Percentiles rank a stretch among this genome's conserved stretches.
These are phyloP conservation scores for Cynocephalus volans DNA, from an alignment of 2,113 vertebrate genomes.

Conservation along the genomic window DNA sequence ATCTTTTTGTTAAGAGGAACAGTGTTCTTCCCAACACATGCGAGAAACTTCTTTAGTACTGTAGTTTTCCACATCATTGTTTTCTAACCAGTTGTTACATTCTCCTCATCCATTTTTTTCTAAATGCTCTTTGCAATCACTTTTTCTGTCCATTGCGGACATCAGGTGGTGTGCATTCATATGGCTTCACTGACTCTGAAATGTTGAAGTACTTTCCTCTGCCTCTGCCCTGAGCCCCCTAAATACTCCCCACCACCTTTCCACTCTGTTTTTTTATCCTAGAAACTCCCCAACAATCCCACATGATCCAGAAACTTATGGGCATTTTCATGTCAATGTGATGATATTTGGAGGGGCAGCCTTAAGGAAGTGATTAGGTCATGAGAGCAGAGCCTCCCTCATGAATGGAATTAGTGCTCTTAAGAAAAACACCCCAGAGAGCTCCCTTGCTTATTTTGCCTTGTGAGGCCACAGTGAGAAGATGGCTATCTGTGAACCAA, in stretches of 20 bases:
- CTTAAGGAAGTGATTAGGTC: not conserved
- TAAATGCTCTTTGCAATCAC: not conserved
- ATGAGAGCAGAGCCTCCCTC: not conserved
- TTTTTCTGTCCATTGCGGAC: not conserved
- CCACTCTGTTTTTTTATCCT: not conserved
- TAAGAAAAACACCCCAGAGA: not conserved
- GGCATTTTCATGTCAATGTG: not conserved
- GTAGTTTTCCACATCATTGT: not conserved
- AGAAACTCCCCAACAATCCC: too few relatives aligned
- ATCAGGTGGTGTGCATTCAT: not conserved
- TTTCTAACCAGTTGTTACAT: not conserved
- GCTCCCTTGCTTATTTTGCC: not conserved
- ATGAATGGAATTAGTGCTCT: too few relatives aligned
- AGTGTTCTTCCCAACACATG: not conserved
- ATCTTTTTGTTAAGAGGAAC: not conserved
- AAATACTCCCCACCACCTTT: not conserved
- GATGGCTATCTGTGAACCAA: not conserved
- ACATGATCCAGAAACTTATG: not conserved
- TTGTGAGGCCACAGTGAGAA: not conserved
- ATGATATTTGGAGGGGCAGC: not conserved
- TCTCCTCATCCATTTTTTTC: not conserved
- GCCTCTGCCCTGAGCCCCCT: not conserved
- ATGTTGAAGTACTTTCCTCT: not conserved
- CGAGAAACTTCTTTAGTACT: not conserved
- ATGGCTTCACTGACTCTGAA: not conserved